These are phyloP conservation scores for Struthidea cinerea DNA, from an alignment of 2,113 vertebrate genomes.

Conservation along the genomic window DNA sequence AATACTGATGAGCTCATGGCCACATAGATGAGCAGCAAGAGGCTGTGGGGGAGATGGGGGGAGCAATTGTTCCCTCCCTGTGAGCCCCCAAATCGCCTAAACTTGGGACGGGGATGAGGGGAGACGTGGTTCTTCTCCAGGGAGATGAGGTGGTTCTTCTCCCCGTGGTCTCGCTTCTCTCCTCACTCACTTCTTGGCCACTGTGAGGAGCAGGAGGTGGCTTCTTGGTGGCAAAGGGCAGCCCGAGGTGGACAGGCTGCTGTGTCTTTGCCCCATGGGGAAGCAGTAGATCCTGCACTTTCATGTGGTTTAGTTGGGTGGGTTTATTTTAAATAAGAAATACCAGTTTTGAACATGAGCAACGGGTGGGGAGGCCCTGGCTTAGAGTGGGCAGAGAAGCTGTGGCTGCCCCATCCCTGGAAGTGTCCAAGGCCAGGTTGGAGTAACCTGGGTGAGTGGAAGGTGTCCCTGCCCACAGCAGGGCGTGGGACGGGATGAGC, in stretches of 20 bases:
- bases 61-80: neutral
- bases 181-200: neutral
- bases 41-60: neutral
- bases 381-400: neutral
- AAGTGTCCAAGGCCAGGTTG: neutral
- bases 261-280: neutral
- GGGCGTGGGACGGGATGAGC: fast-evolving
- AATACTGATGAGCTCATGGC: constrained; percentile 22
- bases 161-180: neutral
- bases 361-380: neutral
- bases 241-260: neutral
- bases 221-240: neutral
- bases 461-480: neutral
- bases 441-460: fast-evolving
- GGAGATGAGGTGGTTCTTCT: fast-evolving
- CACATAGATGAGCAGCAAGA: neutral
- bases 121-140: fast-evolving
- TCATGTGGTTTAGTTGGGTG: neutral
- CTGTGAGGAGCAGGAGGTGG: neutral
- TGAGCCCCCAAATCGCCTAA: neutral
- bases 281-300: neutral
- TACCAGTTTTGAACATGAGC: neutral
- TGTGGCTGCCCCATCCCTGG: neutral
- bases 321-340: neutral
- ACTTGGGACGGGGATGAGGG: neutral